phyloP scores from a whole-genome alignment of 2,888 invertebrate species.

The Polyploca ridens region DNA sequence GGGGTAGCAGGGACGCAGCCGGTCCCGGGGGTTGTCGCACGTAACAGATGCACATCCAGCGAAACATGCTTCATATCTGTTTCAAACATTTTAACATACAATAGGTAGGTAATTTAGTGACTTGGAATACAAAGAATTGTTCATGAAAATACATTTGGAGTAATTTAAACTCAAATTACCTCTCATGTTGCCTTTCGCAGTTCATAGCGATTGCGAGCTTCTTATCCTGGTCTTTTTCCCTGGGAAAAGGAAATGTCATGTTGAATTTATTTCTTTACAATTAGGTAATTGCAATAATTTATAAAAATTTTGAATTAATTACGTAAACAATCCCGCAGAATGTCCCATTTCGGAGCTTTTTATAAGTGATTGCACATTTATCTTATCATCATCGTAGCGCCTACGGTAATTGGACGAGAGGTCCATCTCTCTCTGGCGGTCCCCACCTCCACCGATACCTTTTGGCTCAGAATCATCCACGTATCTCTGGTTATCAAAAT shows the following conservation, averaged over 20 bases:
- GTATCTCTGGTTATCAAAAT: constrained; percentile 58
- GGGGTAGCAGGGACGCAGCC: constrained; percentile 77
- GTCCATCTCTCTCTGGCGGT: constrained; percentile 54
- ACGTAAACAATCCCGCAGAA: constrained; percentile 38
- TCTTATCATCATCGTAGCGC: constrained; percentile 62
- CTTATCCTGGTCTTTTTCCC: constrained; percentile 66
- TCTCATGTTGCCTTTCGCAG: constrained; percentile 73
- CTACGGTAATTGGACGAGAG: constrained; percentile 43
- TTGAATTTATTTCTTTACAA: constrained; percentile 9
- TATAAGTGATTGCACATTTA: constrained; percentile 37
- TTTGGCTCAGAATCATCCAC: constrained; percentile 59
- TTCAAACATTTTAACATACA: background rate
- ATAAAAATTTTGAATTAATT: constrained; percentile 22
- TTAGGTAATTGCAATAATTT: constrained; percentile 19
- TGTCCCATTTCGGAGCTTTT: constrained; percentile 60
- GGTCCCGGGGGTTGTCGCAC: constrained; percentile 77
- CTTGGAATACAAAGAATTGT: too few species aligned
- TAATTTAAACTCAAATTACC: constrained; percentile 42
- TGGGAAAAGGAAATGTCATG: constrained; percentile 38
- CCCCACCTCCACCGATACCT: constrained; percentile 39
- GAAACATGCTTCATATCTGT: constrained; percentile 73
- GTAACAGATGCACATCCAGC: constrained; percentile 75
- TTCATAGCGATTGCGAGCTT: constrained; percentile 57
- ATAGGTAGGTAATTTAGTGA: too few species aligned
- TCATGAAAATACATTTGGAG: background rate